Conservation (phyloP, 2,113 vertebrate species). For the Leucosticte australis region DNA sequence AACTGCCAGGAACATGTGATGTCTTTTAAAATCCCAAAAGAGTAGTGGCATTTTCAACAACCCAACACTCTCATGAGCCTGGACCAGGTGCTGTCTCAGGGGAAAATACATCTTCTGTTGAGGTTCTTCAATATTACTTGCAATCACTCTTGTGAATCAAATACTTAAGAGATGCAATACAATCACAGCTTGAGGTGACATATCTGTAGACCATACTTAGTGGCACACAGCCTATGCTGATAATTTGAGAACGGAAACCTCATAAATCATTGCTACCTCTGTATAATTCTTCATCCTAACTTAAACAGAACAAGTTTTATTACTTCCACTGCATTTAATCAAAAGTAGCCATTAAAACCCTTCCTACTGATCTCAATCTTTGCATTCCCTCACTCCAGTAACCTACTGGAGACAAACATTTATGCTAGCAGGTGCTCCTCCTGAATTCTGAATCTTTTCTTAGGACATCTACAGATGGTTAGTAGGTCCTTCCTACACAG, state of each 20-base stretch:
- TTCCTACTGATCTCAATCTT: neutral
- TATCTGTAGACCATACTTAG: neutral
- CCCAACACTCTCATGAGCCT: neutral
- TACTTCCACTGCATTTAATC: conserved; percentile 4
- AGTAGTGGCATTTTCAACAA: neutral
- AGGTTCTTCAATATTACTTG: neutral
- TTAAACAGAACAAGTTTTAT: neutral
- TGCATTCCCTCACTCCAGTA: neutral
- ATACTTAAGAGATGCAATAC: neutral
- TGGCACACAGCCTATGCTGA: neutral
- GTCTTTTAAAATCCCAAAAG: neutral
- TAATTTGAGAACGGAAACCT: conserved; percentile 6
- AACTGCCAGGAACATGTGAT: neutral
- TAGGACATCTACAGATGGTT: neutral
- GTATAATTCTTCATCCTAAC: neutral
- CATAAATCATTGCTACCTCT: neutral
- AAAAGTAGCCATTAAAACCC: conserved; percentile 21
- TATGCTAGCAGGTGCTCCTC: neutral
- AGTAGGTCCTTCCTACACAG: neutral
- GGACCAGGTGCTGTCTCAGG: neutral
- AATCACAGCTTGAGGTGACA: neutral
- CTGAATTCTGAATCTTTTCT: neutral
- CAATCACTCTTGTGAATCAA: neutral
- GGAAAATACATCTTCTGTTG: neutral
- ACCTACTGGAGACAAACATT: neutral